Evolutionary conservation across 2,113 vertebrate genomes (phyloP), one percentile per base, ranked within the genome.

Genomic region (Forbesichthys papilliferus): DNA sequence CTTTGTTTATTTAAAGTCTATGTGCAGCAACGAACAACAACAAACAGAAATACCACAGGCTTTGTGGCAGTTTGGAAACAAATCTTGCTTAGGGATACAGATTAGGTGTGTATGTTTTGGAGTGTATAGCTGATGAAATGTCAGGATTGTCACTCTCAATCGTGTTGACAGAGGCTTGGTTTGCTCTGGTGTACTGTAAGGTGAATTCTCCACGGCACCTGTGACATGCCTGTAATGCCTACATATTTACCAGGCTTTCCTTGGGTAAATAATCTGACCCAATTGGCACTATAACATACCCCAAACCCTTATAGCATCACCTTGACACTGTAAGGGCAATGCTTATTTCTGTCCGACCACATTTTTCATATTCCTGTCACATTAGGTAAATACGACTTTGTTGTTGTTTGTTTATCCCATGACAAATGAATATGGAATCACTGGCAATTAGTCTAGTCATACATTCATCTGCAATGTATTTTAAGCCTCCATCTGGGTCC

Each of bases 1-100:
- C 76, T 75, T 63, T 91, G 89, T 93, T 93, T 92, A 83, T 92
- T 92, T 93, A 90, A 86, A 83, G 85, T 87, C 83, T 80, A 86
- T 79, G 84, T 66, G 7, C 36, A 77, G 82, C 79, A 82, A 86
- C 72, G 87, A 90, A 82, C 81, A 67, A 83, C 76, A 88, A 86
- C 16, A 87, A 88, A 89, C 84, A 86, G 71, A 78, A 33, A 62
- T 83, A 82, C 80, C 80, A 78, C 81, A 80, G 83, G 81, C 80
- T 73, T 68, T 49, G 78, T 71, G 78, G 71, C 70, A 77, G 81
- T 80, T 83, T 82, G 61, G 68, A 78, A 69, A 67, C 61, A 82
- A 88, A 84, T 87, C 84, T 81, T 61, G 33, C 73, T 72, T 48
- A 73, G 75, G 67, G 66, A 73, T 73, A 72, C 67, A 80, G 85